Evolutionary conservation across 2,888 invertebrate genomes (phyloP).

Genomic region (Malthinus flaveolus): DNA sequence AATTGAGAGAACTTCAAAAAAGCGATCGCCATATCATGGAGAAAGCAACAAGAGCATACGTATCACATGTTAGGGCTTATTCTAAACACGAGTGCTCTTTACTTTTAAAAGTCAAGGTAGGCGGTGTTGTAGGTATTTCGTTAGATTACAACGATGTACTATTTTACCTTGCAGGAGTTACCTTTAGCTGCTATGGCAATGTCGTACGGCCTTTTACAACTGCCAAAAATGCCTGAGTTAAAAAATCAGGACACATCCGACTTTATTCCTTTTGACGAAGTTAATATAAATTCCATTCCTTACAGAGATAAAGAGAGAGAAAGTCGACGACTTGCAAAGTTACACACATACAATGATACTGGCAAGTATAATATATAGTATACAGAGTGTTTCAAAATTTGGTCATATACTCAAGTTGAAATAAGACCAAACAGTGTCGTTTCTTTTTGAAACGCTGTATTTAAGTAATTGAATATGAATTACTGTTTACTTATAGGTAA

Average conservation of each 20-base stretch:
- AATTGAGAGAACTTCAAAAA: conserved; percentile 66
- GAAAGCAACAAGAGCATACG: conserved; percentile 89
- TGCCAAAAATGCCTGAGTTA: conserved; percentile 96
- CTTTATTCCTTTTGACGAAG: conserved; percentile 60
- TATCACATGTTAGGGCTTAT: conserved; percentile 92
- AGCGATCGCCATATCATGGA: conserved; percentile 80
- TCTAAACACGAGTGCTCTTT: conserved; percentile 94
- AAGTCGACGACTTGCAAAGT: conserved; percentile 69
- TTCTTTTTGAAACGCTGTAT: too few relatives aligned
- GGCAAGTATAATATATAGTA: too few relatives aligned
- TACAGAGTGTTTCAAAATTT: too few relatives aligned
- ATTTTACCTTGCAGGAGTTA: conserved; percentile 62
- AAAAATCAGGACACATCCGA: conserved; percentile 64
- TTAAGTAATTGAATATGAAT: not conserved
- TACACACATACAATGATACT: conserved; percentile 70
- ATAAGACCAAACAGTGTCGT: too few relatives aligned
- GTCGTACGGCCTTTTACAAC: conserved; percentile 85
- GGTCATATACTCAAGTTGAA: too few relatives aligned
- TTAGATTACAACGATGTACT: not conserved
- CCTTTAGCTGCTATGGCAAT: conserved; percentile 82
- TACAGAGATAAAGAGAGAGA: conserved; percentile 83
- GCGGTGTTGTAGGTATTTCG: too few relatives aligned
- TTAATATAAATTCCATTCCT: conserved; percentile 75
- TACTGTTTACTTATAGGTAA: conserved; percentile 34
- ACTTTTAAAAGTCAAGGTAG: conserved; percentile 81